Conservation (phyloP, 2,113 vertebrate genomes). For the Colaptes auratus region DNA sequence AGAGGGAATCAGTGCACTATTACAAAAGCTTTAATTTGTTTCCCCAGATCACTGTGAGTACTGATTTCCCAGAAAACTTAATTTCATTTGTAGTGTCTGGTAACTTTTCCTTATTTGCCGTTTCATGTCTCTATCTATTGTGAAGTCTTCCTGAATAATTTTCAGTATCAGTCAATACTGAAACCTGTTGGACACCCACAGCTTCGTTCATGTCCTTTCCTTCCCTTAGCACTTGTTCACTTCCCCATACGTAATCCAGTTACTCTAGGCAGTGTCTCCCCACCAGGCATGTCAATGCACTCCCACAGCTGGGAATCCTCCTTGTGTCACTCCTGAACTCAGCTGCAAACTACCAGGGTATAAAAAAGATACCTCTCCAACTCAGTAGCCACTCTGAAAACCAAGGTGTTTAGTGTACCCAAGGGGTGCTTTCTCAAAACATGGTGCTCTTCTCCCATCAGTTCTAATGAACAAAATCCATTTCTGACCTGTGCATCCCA, state of each 20-base stretch:
- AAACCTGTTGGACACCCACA: neutral
- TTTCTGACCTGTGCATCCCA: neutral
- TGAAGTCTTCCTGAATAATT: neutral
- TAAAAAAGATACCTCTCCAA: neutral
- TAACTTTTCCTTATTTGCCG: neutral
- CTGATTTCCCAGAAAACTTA: neutral
- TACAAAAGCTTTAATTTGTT: neutral
- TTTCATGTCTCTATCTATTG: neutral
- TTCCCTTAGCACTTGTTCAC: neutral
- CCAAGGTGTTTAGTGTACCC: neutral
- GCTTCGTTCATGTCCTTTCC: neutral
- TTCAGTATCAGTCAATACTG: neutral
- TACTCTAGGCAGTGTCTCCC: neutral
- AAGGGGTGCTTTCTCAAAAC: neutral
- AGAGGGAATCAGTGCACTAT: neutral
- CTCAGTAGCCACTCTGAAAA: neutral
- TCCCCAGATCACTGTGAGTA: neutral
- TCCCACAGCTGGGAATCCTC: neutral
- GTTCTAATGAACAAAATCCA: neutral
- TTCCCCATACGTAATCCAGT: neutral
- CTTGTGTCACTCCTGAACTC: neutral
- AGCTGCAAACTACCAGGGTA: neutral
- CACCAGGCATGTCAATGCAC: fast-evolving
- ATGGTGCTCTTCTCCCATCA: neutral
- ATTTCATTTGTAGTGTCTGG: neutral